Evolutionary conservation across 2,113 vertebrate genomes (phyloP).

Genomic region (Centropus unirufus): DNA sequence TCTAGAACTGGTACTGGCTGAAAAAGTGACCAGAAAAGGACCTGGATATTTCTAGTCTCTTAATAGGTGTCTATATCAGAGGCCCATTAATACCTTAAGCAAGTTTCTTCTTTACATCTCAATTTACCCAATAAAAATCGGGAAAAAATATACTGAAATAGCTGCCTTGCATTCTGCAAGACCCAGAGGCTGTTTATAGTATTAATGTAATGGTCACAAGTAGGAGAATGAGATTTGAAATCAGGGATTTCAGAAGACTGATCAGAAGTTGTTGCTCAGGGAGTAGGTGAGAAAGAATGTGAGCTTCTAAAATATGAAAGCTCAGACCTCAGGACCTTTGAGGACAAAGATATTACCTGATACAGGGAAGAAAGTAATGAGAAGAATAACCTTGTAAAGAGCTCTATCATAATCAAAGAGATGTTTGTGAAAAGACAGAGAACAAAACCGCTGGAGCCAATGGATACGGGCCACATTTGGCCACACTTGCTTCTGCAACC

Average conservation of each 20-base stretch:
- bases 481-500: neutral
- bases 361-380: neutral
- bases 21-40: neutral
- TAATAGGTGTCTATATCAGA: neutral
- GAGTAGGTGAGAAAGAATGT: neutral
- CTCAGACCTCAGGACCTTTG: neutral
- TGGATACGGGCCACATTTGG: neutral
- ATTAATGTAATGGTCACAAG: neutral
- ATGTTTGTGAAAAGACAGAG: neutral
- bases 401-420: neutral
- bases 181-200: neutral
- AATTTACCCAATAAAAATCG: neutral
- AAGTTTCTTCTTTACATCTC: neutral
- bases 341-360: neutral
- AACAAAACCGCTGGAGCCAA: neutral
- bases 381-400: conserved; percentile 18
- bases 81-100: neutral
- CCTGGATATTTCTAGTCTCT: neutral
- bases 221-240: neutral
- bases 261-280: neutral
- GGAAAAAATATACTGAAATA: neutral
- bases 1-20: neutral
- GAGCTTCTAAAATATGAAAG: neutral
- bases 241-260: neutral
- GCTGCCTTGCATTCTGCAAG: neutral